These are phyloP conservation scores for Progne subis DNA, from an alignment of 2,113 vertebrate genomes.

Conservation along the genomic window DNA sequence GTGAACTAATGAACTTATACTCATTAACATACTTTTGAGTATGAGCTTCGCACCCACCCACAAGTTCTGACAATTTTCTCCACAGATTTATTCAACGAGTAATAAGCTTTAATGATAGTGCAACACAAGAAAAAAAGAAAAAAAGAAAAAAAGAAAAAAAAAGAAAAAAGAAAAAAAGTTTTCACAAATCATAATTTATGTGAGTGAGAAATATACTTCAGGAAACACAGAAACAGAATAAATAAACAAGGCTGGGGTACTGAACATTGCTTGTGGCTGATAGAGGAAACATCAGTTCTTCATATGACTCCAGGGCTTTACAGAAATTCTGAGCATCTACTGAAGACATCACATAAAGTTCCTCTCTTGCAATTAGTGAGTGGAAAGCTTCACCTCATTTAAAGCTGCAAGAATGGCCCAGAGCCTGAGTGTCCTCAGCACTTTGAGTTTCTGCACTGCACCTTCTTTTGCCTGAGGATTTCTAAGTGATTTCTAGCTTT, in stretches of 20 bases:
- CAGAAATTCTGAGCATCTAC: neutral
- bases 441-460: neutral
- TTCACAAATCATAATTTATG: neutral
- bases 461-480: neutral
- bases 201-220: neutral
- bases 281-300: neutral
- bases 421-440: neutral
- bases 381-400: neutral
- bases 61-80: constrained; percentile 3
- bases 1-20: neutral
- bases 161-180: neutral
- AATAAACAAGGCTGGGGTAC: neutral
- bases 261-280: neutral
- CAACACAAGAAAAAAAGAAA: neutral
- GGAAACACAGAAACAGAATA: neutral
- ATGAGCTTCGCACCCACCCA: neutral
- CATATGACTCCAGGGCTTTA: neutral
- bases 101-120: neutral
- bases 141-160: too few species aligned
- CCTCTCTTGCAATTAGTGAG: neutral
- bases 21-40: neutral
- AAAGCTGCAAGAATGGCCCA: neutral
- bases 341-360: neutral
- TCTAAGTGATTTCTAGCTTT: neutral
- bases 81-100: neutral